These are phyloP conservation scores for Gryon sp. DNA, from an alignment of 1,140 invertebrate species.

Conservation along the genomic window DNA sequence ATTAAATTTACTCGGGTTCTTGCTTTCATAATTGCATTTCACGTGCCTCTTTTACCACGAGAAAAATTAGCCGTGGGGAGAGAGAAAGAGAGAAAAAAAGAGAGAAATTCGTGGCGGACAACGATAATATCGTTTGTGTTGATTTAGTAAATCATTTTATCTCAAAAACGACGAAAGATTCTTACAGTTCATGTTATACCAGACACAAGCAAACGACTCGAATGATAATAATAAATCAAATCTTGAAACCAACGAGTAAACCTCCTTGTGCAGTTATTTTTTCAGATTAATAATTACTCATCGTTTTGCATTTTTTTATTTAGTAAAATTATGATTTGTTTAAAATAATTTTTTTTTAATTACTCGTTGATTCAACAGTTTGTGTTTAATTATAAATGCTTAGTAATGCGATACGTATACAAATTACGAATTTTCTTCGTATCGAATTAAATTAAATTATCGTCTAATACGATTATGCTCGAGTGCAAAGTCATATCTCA, in stretches of 20 bases:
- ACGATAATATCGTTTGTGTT: slow-evolving; percentile 64
- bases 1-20: slow-evolving; percentile 62
- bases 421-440: too few species aligned
- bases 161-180: slow-evolving; percentile 60
- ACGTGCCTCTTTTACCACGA: slow-evolving; percentile 50
- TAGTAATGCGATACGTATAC: too few species aligned
- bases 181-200: slow-evolving; percentile 43
- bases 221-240: slow-evolving; percentile 43
- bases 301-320: neutral
- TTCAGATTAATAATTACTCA: slow-evolving; percentile 4
- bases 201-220: slow-evolving; percentile 24
- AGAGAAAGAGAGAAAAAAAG: too few species aligned
- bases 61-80: slow-evolving; percentile 60
- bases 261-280: neutral
- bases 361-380: too few species aligned
- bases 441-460: too few species aligned
- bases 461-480: too few species aligned
- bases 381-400: too few species aligned
- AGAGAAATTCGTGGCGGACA: slow-evolving; percentile 49
- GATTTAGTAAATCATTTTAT: slow-evolving; percentile 66
- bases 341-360: too few species aligned
- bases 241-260: slow-evolving; percentile 13
- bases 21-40: slow-evolving; percentile 60
- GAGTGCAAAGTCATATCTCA: too few species aligned
- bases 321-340: too few species aligned